These are phyloP conservation scores for Lepas anatifera DNA, from an alignment of 2,888 invertebrate species.

Conservation along the genomic window DNA sequence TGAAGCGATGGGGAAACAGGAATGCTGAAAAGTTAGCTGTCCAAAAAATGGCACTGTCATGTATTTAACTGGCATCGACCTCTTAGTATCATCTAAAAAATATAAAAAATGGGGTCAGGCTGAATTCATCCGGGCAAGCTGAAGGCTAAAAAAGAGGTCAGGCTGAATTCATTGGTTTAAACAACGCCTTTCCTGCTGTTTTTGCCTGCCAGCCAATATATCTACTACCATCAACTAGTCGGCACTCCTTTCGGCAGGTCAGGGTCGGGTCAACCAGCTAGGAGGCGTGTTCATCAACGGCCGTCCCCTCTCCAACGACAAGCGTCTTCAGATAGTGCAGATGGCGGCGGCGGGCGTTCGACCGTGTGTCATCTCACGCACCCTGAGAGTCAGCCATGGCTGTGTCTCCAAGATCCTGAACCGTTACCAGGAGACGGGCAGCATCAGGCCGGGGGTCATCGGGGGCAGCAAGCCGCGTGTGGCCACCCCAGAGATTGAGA, in stretches of 20 bases:
- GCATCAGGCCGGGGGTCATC: constrained; percentile 20
- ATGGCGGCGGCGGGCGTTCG: constrained; percentile 1
- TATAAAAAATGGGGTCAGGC: too few relatives aligned
- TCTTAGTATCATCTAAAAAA: too few relatives aligned
- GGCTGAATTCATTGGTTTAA: too few relatives aligned
- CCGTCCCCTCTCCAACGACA: constrained; percentile 1
- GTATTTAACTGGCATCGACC: too few relatives aligned
- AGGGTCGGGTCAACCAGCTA: neutral
- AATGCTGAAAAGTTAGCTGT: too few relatives aligned
- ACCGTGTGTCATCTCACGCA: neutral
- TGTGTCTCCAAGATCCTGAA: constrained; percentile 24
- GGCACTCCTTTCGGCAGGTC: neutral
- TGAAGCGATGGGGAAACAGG: too few relatives aligned
- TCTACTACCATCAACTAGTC: too few relatives aligned
- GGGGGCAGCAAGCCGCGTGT: constrained; percentile 10
- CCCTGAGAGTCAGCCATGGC: constrained; percentile 20
- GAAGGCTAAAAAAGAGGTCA: too few relatives aligned
- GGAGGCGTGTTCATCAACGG: constrained; percentile 7
- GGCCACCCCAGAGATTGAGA: constrained; percentile 4
- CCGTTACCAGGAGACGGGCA: constrained; percentile 25
- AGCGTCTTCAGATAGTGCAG: neutral
- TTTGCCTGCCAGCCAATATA: too few relatives aligned
- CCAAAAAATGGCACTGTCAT: too few relatives aligned
- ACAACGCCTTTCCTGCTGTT: too few relatives aligned
- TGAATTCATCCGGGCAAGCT: too few relatives aligned